These are phyloP conservation scores for Balaeniceps rex DNA, from an alignment of 2,113 vertebrate genomes.

Conservation along the genomic window DNA sequence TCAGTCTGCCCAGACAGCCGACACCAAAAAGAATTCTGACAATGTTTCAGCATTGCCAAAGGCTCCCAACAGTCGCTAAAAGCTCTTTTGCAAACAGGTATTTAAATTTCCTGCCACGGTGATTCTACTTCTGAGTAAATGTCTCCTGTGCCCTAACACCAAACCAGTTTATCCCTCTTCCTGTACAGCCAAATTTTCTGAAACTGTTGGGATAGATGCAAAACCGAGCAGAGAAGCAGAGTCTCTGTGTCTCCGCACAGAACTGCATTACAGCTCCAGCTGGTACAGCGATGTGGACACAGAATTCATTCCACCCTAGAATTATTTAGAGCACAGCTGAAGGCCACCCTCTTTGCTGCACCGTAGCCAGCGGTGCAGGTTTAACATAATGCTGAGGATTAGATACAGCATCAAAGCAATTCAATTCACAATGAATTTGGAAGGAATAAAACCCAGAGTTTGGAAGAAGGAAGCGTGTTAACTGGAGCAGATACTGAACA, in stretches of 20 bases:
- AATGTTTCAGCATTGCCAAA: background rate
- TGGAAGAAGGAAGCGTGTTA: slow-evolving; percentile 29
- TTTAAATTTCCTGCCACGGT: background rate
- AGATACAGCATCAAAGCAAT: background rate
- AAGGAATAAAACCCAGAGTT: background rate
- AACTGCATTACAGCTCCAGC: background rate
- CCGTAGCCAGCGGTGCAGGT: background rate
- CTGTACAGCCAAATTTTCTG: background rate
- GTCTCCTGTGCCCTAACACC: background rate
- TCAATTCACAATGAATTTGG: slow-evolving; percentile 6
- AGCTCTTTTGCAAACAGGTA: background rate
- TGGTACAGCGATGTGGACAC: background rate
- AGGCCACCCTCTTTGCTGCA: background rate
- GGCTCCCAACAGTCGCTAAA: background rate
- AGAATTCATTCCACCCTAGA: background rate
- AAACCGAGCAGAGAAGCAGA: background rate
- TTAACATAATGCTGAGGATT: background rate
- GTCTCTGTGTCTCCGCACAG: background rate
- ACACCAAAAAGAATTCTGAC: background rate
- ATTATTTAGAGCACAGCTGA: background rate
- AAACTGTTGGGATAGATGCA: background rate
- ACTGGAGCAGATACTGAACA: slow-evolving; percentile 46
- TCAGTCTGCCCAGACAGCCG: background rate
- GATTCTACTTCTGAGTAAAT: background rate
- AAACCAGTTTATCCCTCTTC: background rate